These are phyloP conservation scores for Nettapus auritus DNA, from an alignment of 2,113 vertebrate genomes.

Conservation along the genomic window DNA sequence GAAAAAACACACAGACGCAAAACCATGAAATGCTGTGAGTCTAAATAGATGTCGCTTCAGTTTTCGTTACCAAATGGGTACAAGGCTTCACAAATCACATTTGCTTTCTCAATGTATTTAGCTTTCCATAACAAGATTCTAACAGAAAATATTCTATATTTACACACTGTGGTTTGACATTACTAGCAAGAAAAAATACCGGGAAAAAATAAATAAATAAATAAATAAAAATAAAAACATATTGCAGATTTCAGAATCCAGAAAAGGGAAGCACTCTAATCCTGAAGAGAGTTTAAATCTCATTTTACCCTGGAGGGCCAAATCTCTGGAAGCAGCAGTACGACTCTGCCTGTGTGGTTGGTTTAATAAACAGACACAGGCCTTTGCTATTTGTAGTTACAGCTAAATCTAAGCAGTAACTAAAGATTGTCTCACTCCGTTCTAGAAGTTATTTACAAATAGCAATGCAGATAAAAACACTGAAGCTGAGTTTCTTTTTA, in stretches of 20 bases:
- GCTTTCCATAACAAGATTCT: not conserved
- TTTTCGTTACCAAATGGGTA: not conserved
- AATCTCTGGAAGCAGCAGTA: not conserved
- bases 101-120: not conserved
- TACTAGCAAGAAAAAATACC: not conserved
- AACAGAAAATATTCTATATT: not conserved
- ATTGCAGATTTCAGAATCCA: not conserved
- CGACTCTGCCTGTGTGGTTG: accelerated
- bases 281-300: not conserved
- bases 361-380: not conserved
- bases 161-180: not conserved
- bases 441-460: not conserved
- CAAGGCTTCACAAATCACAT: not conserved
- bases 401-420: not conserved
- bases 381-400: not conserved
- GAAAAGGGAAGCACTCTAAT: not conserved
- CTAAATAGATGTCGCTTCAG: not conserved
- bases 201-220: too few species aligned
- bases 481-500: not conserved
- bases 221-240: not conserved
- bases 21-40: not conserved
- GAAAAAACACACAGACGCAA: not conserved
- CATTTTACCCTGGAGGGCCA: not conserved
- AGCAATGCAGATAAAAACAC: not conserved
- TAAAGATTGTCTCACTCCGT: not conserved